Base-by-base conservation (phyloP, 2,113 vertebrate species). In the Sylvicapra grimmia region DNA sequence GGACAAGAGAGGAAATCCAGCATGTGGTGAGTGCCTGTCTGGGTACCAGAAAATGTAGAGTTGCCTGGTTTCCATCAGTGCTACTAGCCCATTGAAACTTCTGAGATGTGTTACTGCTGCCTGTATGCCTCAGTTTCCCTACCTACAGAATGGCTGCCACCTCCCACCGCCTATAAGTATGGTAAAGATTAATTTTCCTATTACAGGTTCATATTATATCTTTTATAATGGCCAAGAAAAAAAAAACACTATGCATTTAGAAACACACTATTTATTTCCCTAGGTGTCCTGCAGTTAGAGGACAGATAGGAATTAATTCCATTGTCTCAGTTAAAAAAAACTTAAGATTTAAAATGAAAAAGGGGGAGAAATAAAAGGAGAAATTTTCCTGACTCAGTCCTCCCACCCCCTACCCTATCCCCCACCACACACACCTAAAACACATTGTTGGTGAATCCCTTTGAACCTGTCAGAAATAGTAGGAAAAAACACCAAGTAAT, bases 391-490 rank as follows among this genome's bases (percentile, higher is more conserved):
- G 49, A 93, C 85, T 96, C 44, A 68, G 33, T 12, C 29, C 40
- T 58, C 10, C 23, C 29, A 1, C 7, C 5, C 9, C 4, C 5
- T 10, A 27, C 21, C 10, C n/a, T 0, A 7, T n/a, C 14, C 8
- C 13, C 8, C 9, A 33, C 31, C 36, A 31, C 29, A 54, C 54
- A 61, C 51, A 23, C 54, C 40, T 89, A 53, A 88, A 97, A 65
- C 16, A 51, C 36, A 3, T 36, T 79, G 36, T 77, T 93, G 75
- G 90, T 82, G 89, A 94, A 87, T 58, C 85, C 63, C 79, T 93
- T 93, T 93, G 63, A 91, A 92, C 44, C 65, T 79, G 23, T 93
- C 91, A 97, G 96, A 97, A 85, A 89, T 2, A 87, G 25, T 36
- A 80, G 68, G 59, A 51, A 82, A 53, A 96, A 89, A 53, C 33